Percentiles rank a stretch among this genome's conserved stretches.
These are phyloP conservation scores for Electrona antarctica DNA, from an alignment of 2,113 vertebrate species.

Conservation along the genomic window DNA sequence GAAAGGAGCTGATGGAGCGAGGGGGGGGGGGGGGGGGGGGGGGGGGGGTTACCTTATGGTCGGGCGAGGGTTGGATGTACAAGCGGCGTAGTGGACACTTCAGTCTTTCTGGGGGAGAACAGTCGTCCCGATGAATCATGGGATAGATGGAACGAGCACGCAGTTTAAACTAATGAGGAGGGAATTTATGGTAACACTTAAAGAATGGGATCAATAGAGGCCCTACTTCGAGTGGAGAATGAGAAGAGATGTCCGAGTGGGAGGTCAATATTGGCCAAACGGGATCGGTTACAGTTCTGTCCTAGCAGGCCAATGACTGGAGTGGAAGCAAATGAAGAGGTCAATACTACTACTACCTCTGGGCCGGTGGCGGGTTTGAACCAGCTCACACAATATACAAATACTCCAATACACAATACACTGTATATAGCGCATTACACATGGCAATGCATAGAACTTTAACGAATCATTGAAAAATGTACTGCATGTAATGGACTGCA, in stretches of 20 bases:
- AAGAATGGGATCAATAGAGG: constrained; percentile 76
- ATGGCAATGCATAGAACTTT: no score
- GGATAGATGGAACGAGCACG: constrained; percentile 37
- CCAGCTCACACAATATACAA: constrained; percentile 8
- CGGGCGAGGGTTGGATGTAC: constrained; percentile 2
- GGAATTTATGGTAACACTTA: constrained; percentile 83
- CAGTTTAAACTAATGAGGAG: constrained; percentile 71
- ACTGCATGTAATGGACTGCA: no score
- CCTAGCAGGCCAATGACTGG: neutral
- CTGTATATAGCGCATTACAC: neutral
- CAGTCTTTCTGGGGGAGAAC: constrained; percentile 25
- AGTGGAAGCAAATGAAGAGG: neutral
- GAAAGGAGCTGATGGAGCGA: constrained; percentile 39
- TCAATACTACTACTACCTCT: constrained; percentile 44
- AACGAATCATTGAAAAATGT: no score
- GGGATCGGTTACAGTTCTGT: constrained; percentile 54
- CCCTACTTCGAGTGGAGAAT: constrained; percentile 46
- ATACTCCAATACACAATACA: neutral
- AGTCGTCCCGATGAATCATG: constrained; percentile 66
- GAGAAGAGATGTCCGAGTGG: constrained; percentile 25
- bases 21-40: constrained; percentile 21
- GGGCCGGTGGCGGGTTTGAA: constrained; percentile 28
- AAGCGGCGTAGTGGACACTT: constrained; percentile 28
- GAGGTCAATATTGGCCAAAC: constrained; percentile 58
- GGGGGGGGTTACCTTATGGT: constrained; percentile 31